Conservation (phyloP, 2,888 invertebrate species). For the Drosophila borborema region DNA sequence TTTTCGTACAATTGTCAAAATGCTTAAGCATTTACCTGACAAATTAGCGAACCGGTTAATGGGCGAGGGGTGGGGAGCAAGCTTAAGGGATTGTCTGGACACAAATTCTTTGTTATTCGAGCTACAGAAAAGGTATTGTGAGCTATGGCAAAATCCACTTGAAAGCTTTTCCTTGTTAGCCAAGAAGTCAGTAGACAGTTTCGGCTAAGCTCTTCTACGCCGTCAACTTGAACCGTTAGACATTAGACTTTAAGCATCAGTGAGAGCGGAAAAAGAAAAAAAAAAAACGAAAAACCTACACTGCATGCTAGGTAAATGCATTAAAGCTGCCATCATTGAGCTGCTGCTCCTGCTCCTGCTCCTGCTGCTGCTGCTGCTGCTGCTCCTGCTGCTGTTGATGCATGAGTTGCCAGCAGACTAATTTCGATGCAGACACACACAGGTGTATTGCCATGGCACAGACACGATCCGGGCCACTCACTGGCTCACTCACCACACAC, state of each 20-base stretch:
- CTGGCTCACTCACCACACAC: no score
- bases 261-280: neutral
- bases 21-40: neutral
- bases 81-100: conserved; percentile 7
- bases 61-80: neutral
- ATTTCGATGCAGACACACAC: conserved; percentile 10
- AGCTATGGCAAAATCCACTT: conserved; percentile 11
- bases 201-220: neutral
- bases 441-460: conserved; percentile 1
- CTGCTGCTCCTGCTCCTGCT: neutral
- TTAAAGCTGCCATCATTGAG: conserved; percentile 12
- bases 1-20: neutral
- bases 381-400: neutral
- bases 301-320: conserved; percentile 13
- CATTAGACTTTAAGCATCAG: conserved; percentile 8
- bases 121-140: neutral
- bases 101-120: conserved; percentile 18
- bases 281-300: neutral
- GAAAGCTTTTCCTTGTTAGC: conserved; percentile 26
- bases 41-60: neutral
- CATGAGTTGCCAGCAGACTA: conserved; percentile 28
- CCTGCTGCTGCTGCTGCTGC: neutral
- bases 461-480: conserved; percentile 1
- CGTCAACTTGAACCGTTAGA: neutral
- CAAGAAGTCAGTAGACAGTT: conserved; percentile 10